Percentiles rank a stretch among this genome's conserved stretches.
Conservation (phyloP, 2,888 invertebrate genomes). For the Cataglyphis livida region DNA sequence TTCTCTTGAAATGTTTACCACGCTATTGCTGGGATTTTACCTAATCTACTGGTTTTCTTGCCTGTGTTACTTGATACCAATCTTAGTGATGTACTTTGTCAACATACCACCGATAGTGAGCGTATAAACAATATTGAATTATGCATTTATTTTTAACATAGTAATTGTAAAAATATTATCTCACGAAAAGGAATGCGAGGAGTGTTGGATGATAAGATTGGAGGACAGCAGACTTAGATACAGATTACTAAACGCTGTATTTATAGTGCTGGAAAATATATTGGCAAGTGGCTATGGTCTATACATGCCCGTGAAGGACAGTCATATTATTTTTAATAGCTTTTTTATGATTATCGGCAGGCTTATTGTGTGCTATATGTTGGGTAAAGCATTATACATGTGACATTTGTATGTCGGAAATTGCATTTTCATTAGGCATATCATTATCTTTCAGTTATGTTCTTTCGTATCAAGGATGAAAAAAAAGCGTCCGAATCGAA, state of each 20-base stretch:
- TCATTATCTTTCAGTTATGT: constrained; percentile 77
- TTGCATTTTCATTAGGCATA: constrained; percentile 4
- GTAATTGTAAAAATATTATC: constrained; percentile 18
- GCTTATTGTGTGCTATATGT: constrained; percentile 79
- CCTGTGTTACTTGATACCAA: constrained; percentile 76
- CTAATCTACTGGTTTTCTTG: constrained; percentile 82
- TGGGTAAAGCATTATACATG: constrained; percentile 69
- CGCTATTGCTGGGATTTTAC: constrained; percentile 76
- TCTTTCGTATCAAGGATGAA: constrained; percentile 79
- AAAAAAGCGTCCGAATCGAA: constrained; percentile 81
- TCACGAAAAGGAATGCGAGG: constrained; percentile 72
- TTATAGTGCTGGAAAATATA: constrained; percentile 81
- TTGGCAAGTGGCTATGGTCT: constrained; percentile 79
- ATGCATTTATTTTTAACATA: constrained; percentile 7
- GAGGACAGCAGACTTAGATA: constrained; percentile 36
- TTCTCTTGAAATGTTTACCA: constrained; percentile 74
- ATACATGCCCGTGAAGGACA: constrained; percentile 71
- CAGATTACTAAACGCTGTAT: constrained; percentile 78
- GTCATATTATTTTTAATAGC: constrained; percentile 76
- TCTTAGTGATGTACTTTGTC: constrained; percentile 70
- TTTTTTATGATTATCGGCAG: constrained; percentile 80
- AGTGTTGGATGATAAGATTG: constrained; percentile 76
- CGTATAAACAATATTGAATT: neutral
- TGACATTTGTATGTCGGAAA: neutral
- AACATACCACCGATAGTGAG: constrained; percentile 66